A percentile compares a stretch with the other conserved stretches of the same genome.
Conservation (phyloP, 2,113 vertebrate species). For the Scytalopus superciliaris region DNA sequence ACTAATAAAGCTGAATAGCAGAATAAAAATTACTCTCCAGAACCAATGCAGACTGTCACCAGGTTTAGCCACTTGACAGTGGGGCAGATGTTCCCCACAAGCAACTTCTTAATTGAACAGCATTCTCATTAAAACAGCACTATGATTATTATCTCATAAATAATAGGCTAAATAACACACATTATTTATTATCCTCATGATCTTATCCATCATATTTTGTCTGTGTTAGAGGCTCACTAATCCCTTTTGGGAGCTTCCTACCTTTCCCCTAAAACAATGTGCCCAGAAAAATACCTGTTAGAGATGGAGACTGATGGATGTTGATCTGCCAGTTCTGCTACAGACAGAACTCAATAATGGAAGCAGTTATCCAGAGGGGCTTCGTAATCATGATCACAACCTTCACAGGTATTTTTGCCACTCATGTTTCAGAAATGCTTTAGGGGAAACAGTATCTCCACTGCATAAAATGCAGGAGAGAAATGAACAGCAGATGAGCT, state of each 20-base stretch:
- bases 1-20: background rate
- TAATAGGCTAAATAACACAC: background rate
- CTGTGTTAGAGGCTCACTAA: background rate
- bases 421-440: background rate
- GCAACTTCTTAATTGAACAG: background rate
- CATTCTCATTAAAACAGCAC: background rate
- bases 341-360: background rate
- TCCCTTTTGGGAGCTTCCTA: background rate
- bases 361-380: background rate
- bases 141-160: background rate
- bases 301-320: background rate
- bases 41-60: background rate
- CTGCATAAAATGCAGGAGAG: background rate
- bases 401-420: background rate
- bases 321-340: background rate
- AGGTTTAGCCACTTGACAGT: background rate
- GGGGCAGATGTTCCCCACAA: background rate
- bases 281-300: background rate
- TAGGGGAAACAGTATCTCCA: background rate
- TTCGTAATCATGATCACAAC: background rate
- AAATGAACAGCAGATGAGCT: background rate
- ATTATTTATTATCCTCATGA: background rate
- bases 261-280: background rate
- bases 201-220: background rate
- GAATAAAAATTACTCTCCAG: background rate